Evolutionary conservation across 2,797 vertebrate genomes (phyloP).

Genomic region (Sandelia bainsii): DNA sequence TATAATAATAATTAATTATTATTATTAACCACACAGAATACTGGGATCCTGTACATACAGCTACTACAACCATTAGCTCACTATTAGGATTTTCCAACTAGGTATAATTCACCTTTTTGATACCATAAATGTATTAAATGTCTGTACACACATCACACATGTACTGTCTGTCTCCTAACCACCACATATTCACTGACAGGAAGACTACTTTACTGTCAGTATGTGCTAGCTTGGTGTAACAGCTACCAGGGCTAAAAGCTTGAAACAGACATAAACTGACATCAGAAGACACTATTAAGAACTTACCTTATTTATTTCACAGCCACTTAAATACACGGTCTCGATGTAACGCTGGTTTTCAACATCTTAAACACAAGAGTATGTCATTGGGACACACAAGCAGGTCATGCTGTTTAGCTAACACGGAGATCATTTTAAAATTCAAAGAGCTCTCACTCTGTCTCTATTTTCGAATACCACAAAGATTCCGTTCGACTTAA

Average conservation of each 20-base stretch:
- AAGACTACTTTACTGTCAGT: background rate
- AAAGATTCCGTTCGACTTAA: background rate
- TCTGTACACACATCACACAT: background rate
- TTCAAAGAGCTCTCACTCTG: background rate
- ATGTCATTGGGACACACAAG: slow-evolving; percentile 40
- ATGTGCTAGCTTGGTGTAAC: background rate
- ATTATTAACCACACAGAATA: no score
- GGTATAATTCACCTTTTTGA: background rate
- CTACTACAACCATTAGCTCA: background rate
- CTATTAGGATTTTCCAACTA: background rate
- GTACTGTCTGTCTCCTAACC: background rate
- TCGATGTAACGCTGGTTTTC: background rate
- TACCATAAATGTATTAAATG: background rate
- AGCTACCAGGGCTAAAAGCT: background rate
- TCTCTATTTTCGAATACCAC: background rate
- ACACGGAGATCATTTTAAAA: background rate
- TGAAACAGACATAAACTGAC: background rate
- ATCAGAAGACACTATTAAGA: fast-evolving
- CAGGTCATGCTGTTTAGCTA: slow-evolving; percentile 59
- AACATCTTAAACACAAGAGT: background rate
- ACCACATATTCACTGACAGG: background rate
- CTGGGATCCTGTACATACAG: background rate
- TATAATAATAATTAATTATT: no score
- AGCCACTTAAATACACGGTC: background rate
- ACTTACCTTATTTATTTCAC: slow-evolving; percentile 37